Conservation (phyloP, 2,113 vertebrate species). For the Oenanthe melanoleuca region DNA sequence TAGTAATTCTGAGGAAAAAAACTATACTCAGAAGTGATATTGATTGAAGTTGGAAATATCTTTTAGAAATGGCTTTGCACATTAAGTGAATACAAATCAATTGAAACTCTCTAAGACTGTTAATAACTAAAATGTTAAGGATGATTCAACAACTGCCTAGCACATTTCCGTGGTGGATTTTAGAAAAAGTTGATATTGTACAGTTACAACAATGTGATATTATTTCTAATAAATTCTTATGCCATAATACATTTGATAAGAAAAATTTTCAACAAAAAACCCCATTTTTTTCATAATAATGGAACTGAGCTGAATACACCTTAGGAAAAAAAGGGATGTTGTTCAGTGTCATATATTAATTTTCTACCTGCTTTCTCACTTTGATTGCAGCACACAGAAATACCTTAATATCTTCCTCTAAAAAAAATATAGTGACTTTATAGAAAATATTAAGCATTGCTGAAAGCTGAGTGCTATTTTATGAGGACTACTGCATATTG, state of each 20-base stretch:
- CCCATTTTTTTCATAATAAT: background rate
- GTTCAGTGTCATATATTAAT: background rate
- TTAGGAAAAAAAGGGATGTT: background rate
- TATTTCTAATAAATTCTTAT: background rate
- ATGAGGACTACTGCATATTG: background rate
- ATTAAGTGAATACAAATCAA: background rate
- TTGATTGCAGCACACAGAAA: background rate
- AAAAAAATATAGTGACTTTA: background rate
- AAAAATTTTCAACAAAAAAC: background rate
- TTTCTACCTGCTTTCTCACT: background rate
- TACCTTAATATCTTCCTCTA: background rate
- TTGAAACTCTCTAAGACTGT: background rate
- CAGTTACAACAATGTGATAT: background rate
- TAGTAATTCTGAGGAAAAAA: background rate
- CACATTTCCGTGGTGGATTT: background rate
- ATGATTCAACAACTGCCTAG: background rate
- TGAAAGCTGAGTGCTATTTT: background rate
- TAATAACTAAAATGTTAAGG: background rate
- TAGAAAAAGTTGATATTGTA: background rate
- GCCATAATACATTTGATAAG: background rate
- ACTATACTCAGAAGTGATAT: background rate
- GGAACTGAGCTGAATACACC: accelerated
- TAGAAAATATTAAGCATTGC: background rate
- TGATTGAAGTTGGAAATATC: background rate
- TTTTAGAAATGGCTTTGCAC: background rate